Evolutionary conservation across 2,797 vertebrate species (phyloP).

Genomic region (Hafferia zeledoni): DNA sequence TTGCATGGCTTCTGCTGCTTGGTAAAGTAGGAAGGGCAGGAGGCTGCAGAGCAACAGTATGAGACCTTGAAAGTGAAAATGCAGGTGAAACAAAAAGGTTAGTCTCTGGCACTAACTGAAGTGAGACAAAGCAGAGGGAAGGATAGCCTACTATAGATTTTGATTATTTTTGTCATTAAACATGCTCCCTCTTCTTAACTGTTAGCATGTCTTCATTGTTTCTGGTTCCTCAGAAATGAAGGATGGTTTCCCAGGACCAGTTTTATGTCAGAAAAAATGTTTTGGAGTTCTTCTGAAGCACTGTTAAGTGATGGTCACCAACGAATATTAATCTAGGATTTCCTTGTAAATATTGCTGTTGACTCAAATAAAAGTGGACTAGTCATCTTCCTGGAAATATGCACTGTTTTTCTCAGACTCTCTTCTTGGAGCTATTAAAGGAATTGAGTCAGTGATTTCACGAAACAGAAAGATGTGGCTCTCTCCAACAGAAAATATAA

Average conservation of each 20-base stretch:
- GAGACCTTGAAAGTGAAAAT: background rate
- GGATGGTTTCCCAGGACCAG: background rate
- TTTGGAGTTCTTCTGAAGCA: background rate
- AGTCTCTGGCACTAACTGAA: background rate
- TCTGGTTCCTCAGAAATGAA: background rate
- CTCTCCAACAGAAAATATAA: background rate
- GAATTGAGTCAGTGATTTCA: background rate
- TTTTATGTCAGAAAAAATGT: background rate
- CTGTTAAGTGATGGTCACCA: background rate
- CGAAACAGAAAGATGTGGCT: background rate
- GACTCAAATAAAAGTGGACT: background rate
- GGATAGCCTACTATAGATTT: background rate
- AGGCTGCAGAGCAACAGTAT: background rate
- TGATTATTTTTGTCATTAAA: background rate
- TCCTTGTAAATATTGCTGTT: background rate
- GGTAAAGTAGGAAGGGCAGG: background rate
- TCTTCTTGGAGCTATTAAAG: background rate
- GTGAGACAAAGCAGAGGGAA: background rate
- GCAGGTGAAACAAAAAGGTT: background rate
- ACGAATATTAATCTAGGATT: background rate
- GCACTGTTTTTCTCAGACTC: background rate
- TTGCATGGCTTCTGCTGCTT: background rate
- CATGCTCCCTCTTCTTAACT: background rate
- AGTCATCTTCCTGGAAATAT: background rate
- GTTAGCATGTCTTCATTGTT: background rate